Evolutionary conservation across 2,113 vertebrate species (phyloP).

Genomic region (Colossoma macropomum): DNA sequence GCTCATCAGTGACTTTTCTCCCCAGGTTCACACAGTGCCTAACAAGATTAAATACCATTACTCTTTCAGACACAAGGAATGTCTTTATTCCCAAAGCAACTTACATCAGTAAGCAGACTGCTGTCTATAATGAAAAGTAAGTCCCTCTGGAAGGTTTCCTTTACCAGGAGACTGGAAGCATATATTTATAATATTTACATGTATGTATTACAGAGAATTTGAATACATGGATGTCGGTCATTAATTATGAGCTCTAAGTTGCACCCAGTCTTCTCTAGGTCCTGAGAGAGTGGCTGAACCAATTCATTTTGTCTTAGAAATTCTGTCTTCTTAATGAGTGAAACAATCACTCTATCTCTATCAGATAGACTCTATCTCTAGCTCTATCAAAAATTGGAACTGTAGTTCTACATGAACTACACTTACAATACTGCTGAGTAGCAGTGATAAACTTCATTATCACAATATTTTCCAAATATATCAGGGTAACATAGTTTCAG

Average conservation of each 20-base stretch:
- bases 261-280: neutral
- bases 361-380: too few relatives aligned
- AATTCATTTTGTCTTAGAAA: neutral
- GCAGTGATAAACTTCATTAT: neutral
- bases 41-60: slow-evolving; percentile 17
- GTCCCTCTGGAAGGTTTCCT: neutral
- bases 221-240: slow-evolving; percentile 2
- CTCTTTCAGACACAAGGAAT: neutral
- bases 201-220: slow-evolving; percentile 15
- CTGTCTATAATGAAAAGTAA: neutral
- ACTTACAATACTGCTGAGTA: neutral
- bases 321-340: neutral
- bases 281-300: neutral
- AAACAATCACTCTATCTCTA: too few relatives aligned
- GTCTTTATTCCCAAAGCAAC: neutral
- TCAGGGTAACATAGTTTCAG: neutral
- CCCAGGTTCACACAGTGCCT: neutral
- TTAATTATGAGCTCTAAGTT: slow-evolving; percentile 7
- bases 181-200: slow-evolving; percentile 18
- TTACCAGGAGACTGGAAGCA: neutral
- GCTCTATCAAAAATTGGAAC: neutral
- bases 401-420: neutral
- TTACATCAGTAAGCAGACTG: neutral
- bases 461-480: neutral
- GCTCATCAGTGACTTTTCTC: slow-evolving; percentile 10